Conservation (phyloP, 2,113 vertebrate genomes). For the Desmodus rotundus region DNA sequence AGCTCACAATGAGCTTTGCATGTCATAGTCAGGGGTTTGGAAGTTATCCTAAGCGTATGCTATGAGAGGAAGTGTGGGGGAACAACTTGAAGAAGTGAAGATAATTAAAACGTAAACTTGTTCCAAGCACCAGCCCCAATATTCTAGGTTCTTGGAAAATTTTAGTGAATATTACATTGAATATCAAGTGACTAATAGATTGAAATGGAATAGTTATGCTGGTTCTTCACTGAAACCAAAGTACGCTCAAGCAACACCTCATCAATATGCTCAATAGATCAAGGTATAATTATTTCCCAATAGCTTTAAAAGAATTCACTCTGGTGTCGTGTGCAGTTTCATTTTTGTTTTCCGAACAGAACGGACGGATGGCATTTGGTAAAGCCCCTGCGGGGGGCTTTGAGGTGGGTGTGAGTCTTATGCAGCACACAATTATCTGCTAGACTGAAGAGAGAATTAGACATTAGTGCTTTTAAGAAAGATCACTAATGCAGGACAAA, state of each 20-base stretch:
- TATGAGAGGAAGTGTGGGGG: background rate
- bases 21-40: background rate
- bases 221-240: background rate
- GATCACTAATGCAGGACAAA: slow-evolving; percentile 55
- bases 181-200: background rate
- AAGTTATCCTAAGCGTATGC: background rate
- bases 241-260: background rate
- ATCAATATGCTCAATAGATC: background rate
- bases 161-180: background rate
- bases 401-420: background rate
- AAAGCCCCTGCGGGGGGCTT: background rate
- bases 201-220: background rate
- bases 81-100: background rate
- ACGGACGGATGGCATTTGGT: background rate
- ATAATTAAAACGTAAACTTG: background rate
- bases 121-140: background rate
- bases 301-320: background rate
- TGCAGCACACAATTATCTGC: background rate
- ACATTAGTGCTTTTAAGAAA: slow-evolving; percentile 50
- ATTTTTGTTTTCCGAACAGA: background rate
- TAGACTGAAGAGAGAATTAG: slow-evolving; percentile 44
- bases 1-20: background rate
- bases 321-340: background rate
- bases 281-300: background rate
- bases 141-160: background rate